These are phyloP conservation scores for Trichogramma evanescens DNA, from an alignment of 2,888 invertebrate genomes.

Conservation along the genomic window DNA sequence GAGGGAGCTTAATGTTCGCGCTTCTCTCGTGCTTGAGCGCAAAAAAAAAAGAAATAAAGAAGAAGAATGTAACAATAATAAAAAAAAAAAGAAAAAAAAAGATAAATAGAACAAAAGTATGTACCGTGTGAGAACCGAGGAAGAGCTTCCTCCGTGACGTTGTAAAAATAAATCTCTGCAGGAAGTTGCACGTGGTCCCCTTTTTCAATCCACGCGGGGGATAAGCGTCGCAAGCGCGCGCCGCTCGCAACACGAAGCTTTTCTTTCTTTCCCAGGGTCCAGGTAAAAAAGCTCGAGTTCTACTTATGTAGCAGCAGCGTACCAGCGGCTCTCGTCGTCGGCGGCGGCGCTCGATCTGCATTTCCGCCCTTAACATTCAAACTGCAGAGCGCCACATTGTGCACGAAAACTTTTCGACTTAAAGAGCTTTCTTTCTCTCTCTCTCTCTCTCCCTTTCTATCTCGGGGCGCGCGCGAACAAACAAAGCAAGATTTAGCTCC, in stretches of 20 bases:
- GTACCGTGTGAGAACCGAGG: not conserved
- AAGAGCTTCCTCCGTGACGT: not conserved
- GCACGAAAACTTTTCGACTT: no score
- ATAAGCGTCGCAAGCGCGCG: not conserved
- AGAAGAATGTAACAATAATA: slow-evolving; percentile 3
- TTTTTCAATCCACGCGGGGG: not conserved
- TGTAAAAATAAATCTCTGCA: slow-evolving; percentile 7
- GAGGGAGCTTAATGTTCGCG: not conserved
- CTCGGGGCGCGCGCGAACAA: no score
- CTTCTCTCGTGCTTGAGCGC: no score
- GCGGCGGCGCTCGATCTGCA: not conserved
- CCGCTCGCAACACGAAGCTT: not conserved
- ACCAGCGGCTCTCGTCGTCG: no score
- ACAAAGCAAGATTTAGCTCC: no score
- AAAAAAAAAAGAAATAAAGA: not conserved
- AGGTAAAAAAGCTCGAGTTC: not conserved
- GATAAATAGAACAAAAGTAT: not conserved
- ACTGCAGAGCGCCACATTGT: no score
- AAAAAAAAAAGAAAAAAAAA: not conserved
- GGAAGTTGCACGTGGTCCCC: slow-evolving; percentile 1
- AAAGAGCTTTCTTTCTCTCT: no score
- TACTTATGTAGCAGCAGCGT: no score
- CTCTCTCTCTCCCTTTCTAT: no score
- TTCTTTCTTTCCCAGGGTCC: not conserved
- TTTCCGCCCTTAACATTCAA: not conserved